Conservation (phyloP, 2,888 invertebrate species). For the Drosophila demipolita region DNA sequence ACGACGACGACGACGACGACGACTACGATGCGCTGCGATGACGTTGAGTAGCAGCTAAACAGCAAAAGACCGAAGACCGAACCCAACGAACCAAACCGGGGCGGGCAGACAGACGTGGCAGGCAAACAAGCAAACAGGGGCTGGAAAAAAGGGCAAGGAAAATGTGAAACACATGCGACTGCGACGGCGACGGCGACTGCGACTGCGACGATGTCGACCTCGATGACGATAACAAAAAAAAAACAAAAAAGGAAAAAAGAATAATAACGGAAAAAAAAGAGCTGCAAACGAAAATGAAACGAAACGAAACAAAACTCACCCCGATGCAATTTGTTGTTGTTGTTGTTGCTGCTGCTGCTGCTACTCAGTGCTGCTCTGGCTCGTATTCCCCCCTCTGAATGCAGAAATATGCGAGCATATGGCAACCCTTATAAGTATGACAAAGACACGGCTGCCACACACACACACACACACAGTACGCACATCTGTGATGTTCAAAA, state of each 20-base stretch:
- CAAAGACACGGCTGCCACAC: conserved; percentile 46
- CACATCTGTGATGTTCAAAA: conserved; percentile 54
- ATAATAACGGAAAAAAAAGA: conserved; percentile 21
- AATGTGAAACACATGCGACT: conserved; percentile 75
- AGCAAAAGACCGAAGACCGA: conserved; percentile 16
- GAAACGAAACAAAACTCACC: conserved; percentile 68
- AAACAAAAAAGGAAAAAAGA: not conserved
- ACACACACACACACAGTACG: conserved; percentile 7
- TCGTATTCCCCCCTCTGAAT: conserved; percentile 50
- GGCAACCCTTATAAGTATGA: conserved; percentile 72
- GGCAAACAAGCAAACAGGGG: conserved; percentile 58
- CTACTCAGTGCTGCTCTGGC: conserved; percentile 7
- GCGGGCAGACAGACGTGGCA: conserved; percentile 27
- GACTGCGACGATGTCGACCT: conserved; percentile 70
- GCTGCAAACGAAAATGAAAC: conserved; percentile 64
- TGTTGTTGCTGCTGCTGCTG: conserved; percentile 2
- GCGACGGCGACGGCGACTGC: conserved; percentile 67
- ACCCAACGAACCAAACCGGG: conserved; percentile 34
- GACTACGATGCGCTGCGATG: conserved; percentile 39
- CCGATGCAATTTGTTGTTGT: conserved; percentile 40
- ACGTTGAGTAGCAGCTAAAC: conserved; percentile 32
- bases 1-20: conserved; percentile 33
- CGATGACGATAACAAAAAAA: conserved; percentile 74
- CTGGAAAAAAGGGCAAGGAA: conserved; percentile 71
- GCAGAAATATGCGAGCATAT: conserved; percentile 73